Percentiles rank a stretch among this genome's conserved stretches.
Conservation (phyloP, 2,888 invertebrate species). For the Phortica magna region DNA sequence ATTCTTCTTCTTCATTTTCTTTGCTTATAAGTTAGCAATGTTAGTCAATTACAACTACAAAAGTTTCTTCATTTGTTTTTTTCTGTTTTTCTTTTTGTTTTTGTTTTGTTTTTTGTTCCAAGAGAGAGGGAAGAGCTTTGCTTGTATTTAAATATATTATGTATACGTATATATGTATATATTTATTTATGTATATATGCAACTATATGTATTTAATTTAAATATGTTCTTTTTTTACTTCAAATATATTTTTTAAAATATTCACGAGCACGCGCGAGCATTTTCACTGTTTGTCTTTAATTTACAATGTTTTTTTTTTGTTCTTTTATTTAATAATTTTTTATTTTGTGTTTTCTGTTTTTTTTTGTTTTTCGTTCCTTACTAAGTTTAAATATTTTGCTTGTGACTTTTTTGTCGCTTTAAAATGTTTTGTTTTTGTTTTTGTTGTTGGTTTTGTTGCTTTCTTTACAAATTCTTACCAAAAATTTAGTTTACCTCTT, state of each 20-base stretch:
- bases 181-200: slow-evolving; percentile 40
- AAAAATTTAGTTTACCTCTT: slow-evolving; percentile 22
- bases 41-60: slow-evolving; percentile 18
- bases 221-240: slow-evolving; percentile 42
- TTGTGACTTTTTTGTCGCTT: slow-evolving; percentile 3
- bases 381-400: slow-evolving; percentile 36
- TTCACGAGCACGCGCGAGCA: slow-evolving; percentile 71
- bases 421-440: slow-evolving; percentile 44
- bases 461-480: slow-evolving; percentile 59
- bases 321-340: slow-evolving; percentile 40
- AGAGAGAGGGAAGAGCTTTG: slow-evolving; percentile 37
- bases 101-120: background rate
- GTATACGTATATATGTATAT: slow-evolving; percentile 54
- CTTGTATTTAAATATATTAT: slow-evolving; percentile 51
- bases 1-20: background rate
- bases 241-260: slow-evolving; percentile 50
- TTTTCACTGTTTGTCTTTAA: slow-evolving; percentile 56
- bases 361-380: slow-evolving; percentile 40
- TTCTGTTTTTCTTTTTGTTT: slow-evolving; percentile 1
- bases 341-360: slow-evolving; percentile 40
- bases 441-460: slow-evolving; percentile 11
- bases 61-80: background rate
- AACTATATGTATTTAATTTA: slow-evolving; percentile 48
- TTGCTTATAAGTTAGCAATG: background rate
- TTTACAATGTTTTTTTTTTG: slow-evolving; percentile 52